phyloP scores from a whole-genome alignment of 2,888 invertebrate genomes.

The Carpatolechia fugitivella region DNA sequence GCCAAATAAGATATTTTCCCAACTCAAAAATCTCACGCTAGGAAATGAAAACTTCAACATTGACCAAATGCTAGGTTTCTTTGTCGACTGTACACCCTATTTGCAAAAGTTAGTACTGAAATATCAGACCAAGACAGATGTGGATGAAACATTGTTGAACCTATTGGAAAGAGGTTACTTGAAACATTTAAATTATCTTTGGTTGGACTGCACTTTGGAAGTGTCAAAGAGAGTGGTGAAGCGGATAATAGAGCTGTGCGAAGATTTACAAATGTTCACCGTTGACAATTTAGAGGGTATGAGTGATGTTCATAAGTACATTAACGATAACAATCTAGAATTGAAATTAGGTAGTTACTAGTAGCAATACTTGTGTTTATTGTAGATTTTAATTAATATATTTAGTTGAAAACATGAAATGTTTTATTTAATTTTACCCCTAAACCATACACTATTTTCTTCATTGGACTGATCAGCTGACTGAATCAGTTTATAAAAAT shows the following conservation, averaged over 20 bases:
- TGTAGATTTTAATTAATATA: constrained; percentile 29
- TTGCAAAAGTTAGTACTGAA: constrained; percentile 62
- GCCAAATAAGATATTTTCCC: constrained; percentile 53
- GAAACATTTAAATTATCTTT: constrained; percentile 53
- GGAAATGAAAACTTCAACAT: constrained; percentile 68
- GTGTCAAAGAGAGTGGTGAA: constrained; percentile 60
- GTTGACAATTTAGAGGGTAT: constrained; percentile 58
- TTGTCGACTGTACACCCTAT: constrained; percentile 58
- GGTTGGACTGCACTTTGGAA: constrained; percentile 71
- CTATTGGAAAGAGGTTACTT: constrained; percentile 59
- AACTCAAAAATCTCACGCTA: constrained; percentile 58
- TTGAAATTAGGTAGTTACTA: constrained; percentile 68
- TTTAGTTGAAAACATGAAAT: constrained; percentile 30
- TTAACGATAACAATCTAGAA: constrained; percentile 65
- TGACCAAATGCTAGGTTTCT: constrained; percentile 57
- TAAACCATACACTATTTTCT: too few species aligned
- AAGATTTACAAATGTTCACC: constrained; percentile 57
- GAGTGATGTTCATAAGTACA: constrained; percentile 55
- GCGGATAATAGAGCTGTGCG: constrained; percentile 58
- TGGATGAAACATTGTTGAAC: constrained; percentile 53
- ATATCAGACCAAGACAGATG: constrained; percentile 62
- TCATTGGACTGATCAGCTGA: too few species aligned
- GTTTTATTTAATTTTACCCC: constrained; percentile 19
- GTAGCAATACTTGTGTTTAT: constrained; percentile 27
- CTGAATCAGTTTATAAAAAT: too few species aligned